These are phyloP conservation scores for Drosophila dives DNA, from an alignment of 2,888 invertebrate genomes.

Conservation along the genomic window DNA sequence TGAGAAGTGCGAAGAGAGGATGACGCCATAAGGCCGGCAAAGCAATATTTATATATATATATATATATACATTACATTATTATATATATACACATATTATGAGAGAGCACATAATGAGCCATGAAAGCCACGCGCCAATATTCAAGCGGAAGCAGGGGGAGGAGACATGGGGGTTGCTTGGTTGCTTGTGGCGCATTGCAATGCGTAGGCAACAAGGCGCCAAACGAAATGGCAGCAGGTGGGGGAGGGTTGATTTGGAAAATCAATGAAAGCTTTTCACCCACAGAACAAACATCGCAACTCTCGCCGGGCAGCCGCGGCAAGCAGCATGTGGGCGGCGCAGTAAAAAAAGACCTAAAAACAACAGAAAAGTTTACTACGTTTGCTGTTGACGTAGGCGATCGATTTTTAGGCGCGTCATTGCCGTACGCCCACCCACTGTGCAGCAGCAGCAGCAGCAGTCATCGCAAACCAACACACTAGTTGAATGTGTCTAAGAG, in stretches of 20 bases:
- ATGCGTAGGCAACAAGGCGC: constrained; percentile 56
- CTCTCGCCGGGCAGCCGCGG: background rate
- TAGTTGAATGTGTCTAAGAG: constrained; percentile 69
- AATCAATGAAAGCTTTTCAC: constrained; percentile 66
- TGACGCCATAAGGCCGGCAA: constrained; percentile 66
- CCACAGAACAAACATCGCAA: constrained; percentile 15
- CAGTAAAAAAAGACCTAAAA: background rate
- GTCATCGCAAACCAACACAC: constrained; percentile 48
- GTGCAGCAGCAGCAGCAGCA: constrained; percentile 24
- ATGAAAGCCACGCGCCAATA: constrained; percentile 73
- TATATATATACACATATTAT: background rate
- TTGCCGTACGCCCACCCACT: constrained; percentile 25
- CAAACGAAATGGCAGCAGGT: constrained; percentile 41
- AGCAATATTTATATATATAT: constrained; percentile 7
- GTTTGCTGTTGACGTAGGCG: constrained; percentile 76
- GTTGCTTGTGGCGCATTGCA: constrained; percentile 6
- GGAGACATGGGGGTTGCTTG: background rate
- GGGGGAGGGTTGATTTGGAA: constrained; percentile 14
- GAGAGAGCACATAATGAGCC: constrained; percentile 55
- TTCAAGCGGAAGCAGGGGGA: background rate
- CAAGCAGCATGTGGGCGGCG: constrained; percentile 39
- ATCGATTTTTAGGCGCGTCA: constrained; percentile 69
- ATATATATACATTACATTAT: too few species aligned
- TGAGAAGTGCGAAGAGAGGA: constrained; percentile 44
- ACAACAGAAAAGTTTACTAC: constrained; percentile 59